These are phyloP conservation scores for Hydrolagus colliei DNA, from an alignment of 2,797 vertebrate genomes.

Conservation along the genomic window DNA sequence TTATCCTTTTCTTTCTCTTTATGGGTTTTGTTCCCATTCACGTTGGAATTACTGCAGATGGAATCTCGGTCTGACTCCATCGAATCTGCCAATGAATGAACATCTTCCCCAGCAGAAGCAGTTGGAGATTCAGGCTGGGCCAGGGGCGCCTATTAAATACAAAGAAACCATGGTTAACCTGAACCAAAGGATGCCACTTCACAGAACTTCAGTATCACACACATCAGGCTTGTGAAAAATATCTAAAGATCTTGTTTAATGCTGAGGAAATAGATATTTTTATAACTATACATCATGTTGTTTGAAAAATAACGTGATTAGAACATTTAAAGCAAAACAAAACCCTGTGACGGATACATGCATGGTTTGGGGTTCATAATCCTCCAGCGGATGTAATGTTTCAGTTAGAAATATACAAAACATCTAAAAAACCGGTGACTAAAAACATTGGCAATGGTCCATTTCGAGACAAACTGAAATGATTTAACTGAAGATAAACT, in stretches of 20 bases:
- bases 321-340: too few relatives aligned
- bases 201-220: background rate
- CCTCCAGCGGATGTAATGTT: too few relatives aligned
- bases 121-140: constrained; percentile 97
- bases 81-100: constrained; percentile 91
- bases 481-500: too few relatives aligned
- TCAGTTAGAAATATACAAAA: too few relatives aligned
- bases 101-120: constrained; percentile 90
- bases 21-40: constrained; percentile 78
- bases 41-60: constrained; percentile 90
- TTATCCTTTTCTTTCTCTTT: constrained; percentile 95
- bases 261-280: too few relatives aligned
- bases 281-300: too few relatives aligned
- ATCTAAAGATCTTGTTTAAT: background rate
- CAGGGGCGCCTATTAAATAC: constrained; percentile 74
- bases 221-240: background rate
- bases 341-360: too few relatives aligned
- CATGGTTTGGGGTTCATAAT: too few relatives aligned
- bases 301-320: too few relatives aligned
- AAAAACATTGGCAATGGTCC: too few relatives aligned
- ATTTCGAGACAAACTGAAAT: too few relatives aligned
- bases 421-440: too few relatives aligned
- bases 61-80: constrained; percentile 95
- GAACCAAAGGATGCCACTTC: background rate
- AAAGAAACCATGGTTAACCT: background rate